Evolutionary conservation across 2,797 vertebrate species (phyloP).

Genomic region (Enteromius afrohamiltoni): DNA sequence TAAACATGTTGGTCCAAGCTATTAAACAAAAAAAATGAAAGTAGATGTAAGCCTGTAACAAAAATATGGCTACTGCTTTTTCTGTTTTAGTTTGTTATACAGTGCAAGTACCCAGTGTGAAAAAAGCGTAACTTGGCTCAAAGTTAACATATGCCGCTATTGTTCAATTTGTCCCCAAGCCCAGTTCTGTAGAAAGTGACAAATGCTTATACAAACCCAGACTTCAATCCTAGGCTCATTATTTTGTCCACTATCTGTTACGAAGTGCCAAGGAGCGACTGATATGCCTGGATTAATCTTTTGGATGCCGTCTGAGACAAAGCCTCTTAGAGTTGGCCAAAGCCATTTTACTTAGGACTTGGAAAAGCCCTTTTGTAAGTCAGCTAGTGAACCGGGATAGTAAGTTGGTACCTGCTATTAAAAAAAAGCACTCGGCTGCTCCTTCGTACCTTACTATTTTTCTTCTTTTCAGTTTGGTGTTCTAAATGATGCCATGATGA

Average conservation of each 20-base stretch:
- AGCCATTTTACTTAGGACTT: constrained; percentile 62
- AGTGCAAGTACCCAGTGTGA: background rate
- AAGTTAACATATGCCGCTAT: constrained; percentile 19
- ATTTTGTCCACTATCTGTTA: constrained; percentile 44
- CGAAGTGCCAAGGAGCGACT: constrained; percentile 48
- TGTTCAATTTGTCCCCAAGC: background rate
- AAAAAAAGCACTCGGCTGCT: constrained; percentile 58
- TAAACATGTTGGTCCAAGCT: background rate
- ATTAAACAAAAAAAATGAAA: background rate
- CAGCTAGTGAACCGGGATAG: constrained; percentile 63
- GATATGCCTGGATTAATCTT: constrained; percentile 63
- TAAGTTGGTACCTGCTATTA: constrained; percentile 68
- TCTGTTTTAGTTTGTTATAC: background rate
- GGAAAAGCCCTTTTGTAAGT: constrained; percentile 66
- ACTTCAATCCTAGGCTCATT: constrained; percentile 34
- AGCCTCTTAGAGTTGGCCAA: constrained; percentile 64
- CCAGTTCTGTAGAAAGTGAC: constrained; percentile 18
- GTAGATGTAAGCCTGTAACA: background rate
- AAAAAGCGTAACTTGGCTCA: background rate
- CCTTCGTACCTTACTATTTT: constrained; percentile 20
- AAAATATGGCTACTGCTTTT: background rate
- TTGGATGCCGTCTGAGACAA: constrained; percentile 64
- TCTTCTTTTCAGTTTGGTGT: constrained; percentile 57
- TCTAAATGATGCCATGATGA: constrained; percentile 66
- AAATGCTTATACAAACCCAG: constrained; percentile 33